Percentiles rank a stretch among this genome's conserved stretches.
phyloP scores from a whole-genome alignment of 53 echinoderm and acorn worm genomes.

The Glandiceps talaboti region DNA sequence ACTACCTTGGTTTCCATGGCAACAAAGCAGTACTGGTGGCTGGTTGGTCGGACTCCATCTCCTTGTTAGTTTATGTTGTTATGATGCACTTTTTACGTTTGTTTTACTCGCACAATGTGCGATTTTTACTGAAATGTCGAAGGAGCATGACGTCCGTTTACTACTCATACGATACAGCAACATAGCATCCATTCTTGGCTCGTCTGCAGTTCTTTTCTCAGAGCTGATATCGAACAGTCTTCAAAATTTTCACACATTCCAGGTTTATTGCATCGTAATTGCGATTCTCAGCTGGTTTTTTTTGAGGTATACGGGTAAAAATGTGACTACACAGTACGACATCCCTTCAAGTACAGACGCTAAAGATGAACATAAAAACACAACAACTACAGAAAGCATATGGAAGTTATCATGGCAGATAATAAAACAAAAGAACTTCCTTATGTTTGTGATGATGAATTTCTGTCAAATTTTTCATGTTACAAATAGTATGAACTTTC shows the following conservation, averaged over 20 bases:
- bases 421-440: constrained; percentile 46
- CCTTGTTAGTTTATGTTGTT: constrained; percentile 54
- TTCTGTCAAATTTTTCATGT: constrained; percentile 76
- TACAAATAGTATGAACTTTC: constrained; percentile 58
- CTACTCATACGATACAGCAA: constrained; percentile 61
- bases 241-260: constrained; percentile 66
- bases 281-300: constrained; percentile 70
- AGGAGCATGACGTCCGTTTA: constrained; percentile 52
- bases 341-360: background rate
- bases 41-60: constrained; percentile 80
- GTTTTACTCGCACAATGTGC: constrained; percentile 74
- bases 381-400: background rate
- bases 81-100: constrained; percentile 80
- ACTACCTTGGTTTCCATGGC: constrained; percentile 94
- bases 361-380: background rate
- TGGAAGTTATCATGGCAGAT: constrained; percentile 39
- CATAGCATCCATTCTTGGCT: constrained; percentile 54
- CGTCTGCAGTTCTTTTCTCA: constrained; percentile 40
- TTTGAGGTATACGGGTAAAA: constrained; percentile 69
- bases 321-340: constrained; percentile 29
- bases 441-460: constrained; percentile 63
- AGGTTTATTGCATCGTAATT: constrained; percentile 61
- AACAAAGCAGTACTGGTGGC: constrained; percentile 2
- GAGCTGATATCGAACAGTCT: constrained; percentile 67
- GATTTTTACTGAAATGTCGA: constrained; percentile 78